These are phyloP conservation scores for Cyanoderma ruficeps DNA, from an alignment of 2,113 vertebrate species.

Conservation along the genomic window DNA sequence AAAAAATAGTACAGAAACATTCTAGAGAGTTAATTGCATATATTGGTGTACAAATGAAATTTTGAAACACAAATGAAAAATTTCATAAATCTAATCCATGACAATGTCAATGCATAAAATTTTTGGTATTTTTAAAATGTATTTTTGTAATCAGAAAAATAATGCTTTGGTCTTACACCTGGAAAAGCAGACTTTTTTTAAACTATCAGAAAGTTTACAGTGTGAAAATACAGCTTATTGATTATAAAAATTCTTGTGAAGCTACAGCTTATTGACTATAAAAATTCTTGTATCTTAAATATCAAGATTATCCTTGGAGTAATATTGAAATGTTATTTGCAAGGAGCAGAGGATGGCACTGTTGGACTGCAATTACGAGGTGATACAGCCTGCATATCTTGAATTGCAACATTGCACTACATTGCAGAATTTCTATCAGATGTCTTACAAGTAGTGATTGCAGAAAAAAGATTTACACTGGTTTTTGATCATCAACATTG, in stretches of 20 bases:
- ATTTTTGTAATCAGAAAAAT: neutral
- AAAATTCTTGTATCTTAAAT: neutral
- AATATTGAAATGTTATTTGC: slow-evolving; percentile 16
- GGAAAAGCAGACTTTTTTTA: neutral
- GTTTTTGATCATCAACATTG: neutral
- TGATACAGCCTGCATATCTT: neutral
- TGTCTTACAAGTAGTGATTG: neutral
- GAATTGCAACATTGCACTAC: neutral
- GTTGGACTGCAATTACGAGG: slow-evolving; percentile 59
- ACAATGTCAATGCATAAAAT: neutral
- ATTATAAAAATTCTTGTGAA: neutral
- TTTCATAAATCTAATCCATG: neutral
- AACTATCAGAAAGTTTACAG: neutral
- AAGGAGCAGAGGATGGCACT: slow-evolving; percentile 68
- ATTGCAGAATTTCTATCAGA: neutral
- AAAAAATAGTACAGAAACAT: neutral
- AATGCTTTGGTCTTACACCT: neutral
- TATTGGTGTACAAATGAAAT: neutral
- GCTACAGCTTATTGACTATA: neutral
- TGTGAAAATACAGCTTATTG: neutral
- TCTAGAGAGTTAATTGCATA: neutral
- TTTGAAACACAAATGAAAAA: neutral
- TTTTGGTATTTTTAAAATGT: neutral
- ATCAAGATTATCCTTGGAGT: neutral
- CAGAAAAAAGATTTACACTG: neutral